These are phyloP conservation scores for Tiliacea citrago DNA, from an alignment of 2,888 invertebrate genomes.

Conservation along the genomic window DNA sequence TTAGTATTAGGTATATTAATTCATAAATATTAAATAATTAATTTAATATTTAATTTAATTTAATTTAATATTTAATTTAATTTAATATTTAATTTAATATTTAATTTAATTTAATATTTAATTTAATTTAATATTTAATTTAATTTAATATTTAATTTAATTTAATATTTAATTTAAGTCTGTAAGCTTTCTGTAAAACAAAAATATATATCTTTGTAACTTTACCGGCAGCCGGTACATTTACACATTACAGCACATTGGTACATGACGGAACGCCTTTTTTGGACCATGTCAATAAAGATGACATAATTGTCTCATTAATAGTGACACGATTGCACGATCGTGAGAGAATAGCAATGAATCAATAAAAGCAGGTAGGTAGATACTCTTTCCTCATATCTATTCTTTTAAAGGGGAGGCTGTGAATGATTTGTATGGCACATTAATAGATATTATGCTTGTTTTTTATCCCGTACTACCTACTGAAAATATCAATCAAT, in stretches of 20 bases:
- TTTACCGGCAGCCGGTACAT: neutral
- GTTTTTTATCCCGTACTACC: neutral
- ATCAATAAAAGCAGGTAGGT: constrained; percentile 9
- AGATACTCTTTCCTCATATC: constrained; percentile 30
- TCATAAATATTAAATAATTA: too few relatives aligned
- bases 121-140: too few relatives aligned
- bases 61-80: too few relatives aligned
- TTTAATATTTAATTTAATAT: too few relatives aligned
- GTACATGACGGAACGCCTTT: constrained; percentile 18
- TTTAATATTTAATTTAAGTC: too few relatives aligned
- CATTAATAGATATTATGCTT: constrained; percentile 1
- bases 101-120: too few relatives aligned
- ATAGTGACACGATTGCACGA: constrained; percentile 5
- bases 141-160: too few relatives aligned
- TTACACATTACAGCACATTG: neutral
- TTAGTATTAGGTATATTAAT: too few relatives aligned
- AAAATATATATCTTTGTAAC: constrained; percentile 6
- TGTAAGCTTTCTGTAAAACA: too few relatives aligned
- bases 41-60: too few relatives aligned
- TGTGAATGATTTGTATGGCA: constrained; percentile 10
- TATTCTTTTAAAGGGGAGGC: constrained; percentile 11
- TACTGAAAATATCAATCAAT: too few relatives aligned
- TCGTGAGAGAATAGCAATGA: constrained; percentile 29
- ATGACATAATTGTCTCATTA: constrained; percentile 27
- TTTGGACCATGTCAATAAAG: constrained; percentile 9